Conservation (phyloP, 1,140 invertebrate species). For the Aphis gossypii region DNA sequence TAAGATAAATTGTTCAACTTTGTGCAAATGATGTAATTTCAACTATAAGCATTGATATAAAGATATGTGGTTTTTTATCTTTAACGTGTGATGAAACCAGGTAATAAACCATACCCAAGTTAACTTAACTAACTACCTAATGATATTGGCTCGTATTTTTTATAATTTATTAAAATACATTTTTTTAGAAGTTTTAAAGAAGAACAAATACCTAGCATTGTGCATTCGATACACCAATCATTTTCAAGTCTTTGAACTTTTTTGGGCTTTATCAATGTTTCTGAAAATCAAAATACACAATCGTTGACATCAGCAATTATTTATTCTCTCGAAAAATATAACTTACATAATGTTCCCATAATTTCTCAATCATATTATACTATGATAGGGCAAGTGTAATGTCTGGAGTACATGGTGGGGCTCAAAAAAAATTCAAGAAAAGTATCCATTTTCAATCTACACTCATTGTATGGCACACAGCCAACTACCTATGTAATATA, state of each 20-base stretch:
- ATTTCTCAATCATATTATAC: conserved; percentile 58
- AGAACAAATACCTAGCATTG: background rate
- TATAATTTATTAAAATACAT: background rate
- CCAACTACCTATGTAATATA: too few relatives aligned
- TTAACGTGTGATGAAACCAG: conserved; percentile 25
- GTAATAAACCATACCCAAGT: background rate
- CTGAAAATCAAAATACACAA: conserved; percentile 1
- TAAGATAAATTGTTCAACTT: background rate
- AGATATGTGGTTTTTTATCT: background rate
- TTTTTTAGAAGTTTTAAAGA: background rate
- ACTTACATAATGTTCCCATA: background rate
- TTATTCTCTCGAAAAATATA: background rate
- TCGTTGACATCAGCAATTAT: background rate
- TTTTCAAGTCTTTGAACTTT: background rate
- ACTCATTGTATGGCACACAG: conserved; percentile 52
- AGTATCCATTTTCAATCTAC: conserved; percentile 58
- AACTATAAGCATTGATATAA: conserved; percentile 22
- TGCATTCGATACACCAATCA: background rate
- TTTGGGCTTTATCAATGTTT: background rate
- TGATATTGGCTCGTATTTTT: background rate
- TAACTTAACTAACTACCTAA: background rate
- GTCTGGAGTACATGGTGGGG: conserved; percentile 35
- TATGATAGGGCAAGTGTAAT: conserved; percentile 59
- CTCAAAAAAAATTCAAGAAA: conserved; percentile 54
- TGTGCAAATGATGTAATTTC: background rate